Evolutionary conservation across 2,888 invertebrate species (phyloP).

Genomic region (Cerastis rubricosa): DNA sequence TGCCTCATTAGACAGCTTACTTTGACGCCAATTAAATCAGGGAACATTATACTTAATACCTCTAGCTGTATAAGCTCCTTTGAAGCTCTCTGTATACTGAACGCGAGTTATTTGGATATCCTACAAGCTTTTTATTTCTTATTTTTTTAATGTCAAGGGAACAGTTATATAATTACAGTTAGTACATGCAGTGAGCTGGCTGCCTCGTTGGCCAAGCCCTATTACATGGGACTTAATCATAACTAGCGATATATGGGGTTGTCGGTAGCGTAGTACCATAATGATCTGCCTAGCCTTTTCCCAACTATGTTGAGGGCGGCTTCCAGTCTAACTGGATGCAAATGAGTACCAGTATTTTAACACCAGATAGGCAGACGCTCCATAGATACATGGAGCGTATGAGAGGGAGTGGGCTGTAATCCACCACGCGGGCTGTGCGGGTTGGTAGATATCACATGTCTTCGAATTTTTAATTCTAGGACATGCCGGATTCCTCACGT

Average conservation of each 20-base stretch:
- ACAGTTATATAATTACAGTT: no score
- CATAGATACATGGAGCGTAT: neutral
- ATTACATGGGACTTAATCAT: no score
- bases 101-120: neutral
- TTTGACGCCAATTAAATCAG: neutral
- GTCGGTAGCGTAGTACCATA: neutral
- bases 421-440: no score
- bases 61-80: neutral
- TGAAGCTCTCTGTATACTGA: neutral
- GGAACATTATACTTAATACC: neutral
- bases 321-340: neutral
- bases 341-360: neutral
- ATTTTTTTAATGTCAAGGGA: no score
- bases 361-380: no score
- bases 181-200: no score
- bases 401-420: no score
- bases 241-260: no score
- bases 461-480: no score
- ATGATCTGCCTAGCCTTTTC: neutral
- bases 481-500: no score
- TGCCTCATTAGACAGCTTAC: conserved; percentile 1
- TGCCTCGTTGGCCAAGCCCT: no score
- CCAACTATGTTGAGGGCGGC: neutral
- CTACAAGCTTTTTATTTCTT: neutral
- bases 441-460: no score